Percentiles rank a stretch among this genome's conserved stretches.
These are phyloP conservation scores for Antennarius maculatus DNA, from an alignment of 2,797 vertebrate species.

Conservation along the genomic window DNA sequence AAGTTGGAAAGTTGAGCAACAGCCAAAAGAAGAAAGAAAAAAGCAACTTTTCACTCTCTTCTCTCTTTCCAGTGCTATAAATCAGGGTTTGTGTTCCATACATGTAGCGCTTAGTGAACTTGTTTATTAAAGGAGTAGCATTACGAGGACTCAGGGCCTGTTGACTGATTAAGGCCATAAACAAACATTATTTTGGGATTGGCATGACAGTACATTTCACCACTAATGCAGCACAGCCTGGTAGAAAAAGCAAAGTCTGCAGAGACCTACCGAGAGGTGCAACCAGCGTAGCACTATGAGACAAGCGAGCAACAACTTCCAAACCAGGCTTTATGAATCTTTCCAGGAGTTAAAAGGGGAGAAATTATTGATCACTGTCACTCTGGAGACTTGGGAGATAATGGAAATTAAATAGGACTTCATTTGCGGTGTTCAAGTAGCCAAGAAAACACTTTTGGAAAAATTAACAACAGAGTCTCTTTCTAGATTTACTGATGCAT, in stretches of 20 bases:
- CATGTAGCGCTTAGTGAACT: conserved; percentile 64
- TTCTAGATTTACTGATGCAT: too few species aligned
- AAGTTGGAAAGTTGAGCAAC: conserved; percentile 78
- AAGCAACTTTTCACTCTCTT: conserved; percentile 22
- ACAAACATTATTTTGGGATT: conserved; percentile 73
- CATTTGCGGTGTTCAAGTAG: too few species aligned
- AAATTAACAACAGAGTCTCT: too few species aligned
- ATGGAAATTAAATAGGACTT: too few species aligned
- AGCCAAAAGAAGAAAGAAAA: conserved; percentile 66
- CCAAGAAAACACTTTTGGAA: too few species aligned
- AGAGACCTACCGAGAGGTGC: conserved; percentile 27
- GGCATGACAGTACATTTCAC: conserved; percentile 53
- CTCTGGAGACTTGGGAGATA: conserved; percentile 20
- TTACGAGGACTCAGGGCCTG: conserved; percentile 53
- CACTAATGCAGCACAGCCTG: conserved; percentile 48
- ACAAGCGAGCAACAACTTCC: conserved; percentile 27
- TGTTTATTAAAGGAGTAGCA: conserved; percentile 65
- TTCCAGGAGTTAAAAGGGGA: conserved; percentile 2
- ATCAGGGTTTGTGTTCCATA: conserved; percentile 76
- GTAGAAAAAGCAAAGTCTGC: conserved; percentile 48
- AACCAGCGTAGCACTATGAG: conserved; percentile 17
- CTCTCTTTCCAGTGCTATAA: conserved; percentile 68
- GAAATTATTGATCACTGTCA: neutral
- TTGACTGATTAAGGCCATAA: conserved; percentile 72
- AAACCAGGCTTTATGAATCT: neutral